Conservation (phyloP, 2,113 vertebrate genomes). For the Eclectus roratus region DNA sequence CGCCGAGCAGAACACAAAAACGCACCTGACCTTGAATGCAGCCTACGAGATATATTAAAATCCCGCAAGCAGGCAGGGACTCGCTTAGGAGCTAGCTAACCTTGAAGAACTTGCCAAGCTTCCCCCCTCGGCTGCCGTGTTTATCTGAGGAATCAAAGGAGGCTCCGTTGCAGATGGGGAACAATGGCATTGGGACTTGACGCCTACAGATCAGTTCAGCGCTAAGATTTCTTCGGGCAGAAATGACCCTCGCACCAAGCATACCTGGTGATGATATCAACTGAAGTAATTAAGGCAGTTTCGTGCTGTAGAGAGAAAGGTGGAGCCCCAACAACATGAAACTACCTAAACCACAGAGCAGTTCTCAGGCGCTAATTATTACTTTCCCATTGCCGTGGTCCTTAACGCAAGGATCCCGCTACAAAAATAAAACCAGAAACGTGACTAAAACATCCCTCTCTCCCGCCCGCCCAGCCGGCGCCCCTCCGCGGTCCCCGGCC, state of each 20-base stretch:
- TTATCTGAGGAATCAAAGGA: constrained; percentile 47
- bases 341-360: constrained; percentile 99
- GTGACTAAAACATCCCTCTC: constrained; percentile 11
- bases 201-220: constrained; percentile 37
- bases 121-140: constrained; percentile 38
- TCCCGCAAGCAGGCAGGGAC: constrained; percentile 36
- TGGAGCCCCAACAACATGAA: constrained; percentile 98
- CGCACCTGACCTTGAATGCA: constrained; percentile 82
- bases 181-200: constrained; percentile 70
- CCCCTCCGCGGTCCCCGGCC: not conserved
- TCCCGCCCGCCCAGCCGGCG: not conserved
- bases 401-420: constrained; percentile 63
- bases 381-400: constrained; percentile 60
- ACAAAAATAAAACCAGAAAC: constrained; percentile 63
- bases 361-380: constrained; percentile 77
- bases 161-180: constrained; percentile 40
- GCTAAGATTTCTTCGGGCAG: constrained; percentile 45
- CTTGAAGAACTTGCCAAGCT: constrained; percentile 52
- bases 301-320: constrained; percentile 95
- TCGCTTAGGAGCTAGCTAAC: constrained; percentile 35
- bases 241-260: constrained; percentile 54
- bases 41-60: constrained; percentile 31
- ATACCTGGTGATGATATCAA: constrained; percentile 85
- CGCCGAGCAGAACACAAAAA: not conserved
- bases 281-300: constrained; percentile 98